Base-by-base conservation (phyloP, 1,140 invertebrate species). In the Leptinotarsa defecta region DNA sequence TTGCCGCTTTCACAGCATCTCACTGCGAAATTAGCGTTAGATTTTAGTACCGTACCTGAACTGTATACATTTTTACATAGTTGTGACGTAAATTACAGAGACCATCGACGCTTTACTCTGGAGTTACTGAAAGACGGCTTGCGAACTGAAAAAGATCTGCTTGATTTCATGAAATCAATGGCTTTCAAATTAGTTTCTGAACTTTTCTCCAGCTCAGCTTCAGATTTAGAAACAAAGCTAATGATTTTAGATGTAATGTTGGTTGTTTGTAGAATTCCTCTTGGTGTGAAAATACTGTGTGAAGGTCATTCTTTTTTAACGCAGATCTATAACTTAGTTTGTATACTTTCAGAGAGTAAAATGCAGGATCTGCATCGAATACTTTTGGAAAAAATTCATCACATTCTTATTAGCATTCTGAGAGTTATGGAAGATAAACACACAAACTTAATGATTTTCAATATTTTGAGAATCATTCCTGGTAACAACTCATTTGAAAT, bases 21-120 rank as follows among this genome's bases (percentile, higher is more conserved):
- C 11, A 88, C 91, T 80, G 90, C 92, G 0, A 94, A 93, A 84
- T 88, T 91, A 48, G 86, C 87, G 13, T 83, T 94, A 5, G 90
- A 94, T 83, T 84, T 94, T 2, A 87, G 87, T 4, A 88, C 89
- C n/a, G 90, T 94, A n/a, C 93, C 94, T 5, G 94, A 94, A 84
- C 91, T 94, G 75, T 88, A 93, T 48, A 91, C 90, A 71, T 87
- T 94, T 15, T 90, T 94, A 76, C 90, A 94, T 76, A 92, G 91
- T 76, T 89, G 90, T 5, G 89, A 92, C 67, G 84, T 93, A 1
- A 88, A 93, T 74, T 86, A 88, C 64, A 83, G 83, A 17, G 85
- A 87, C 2, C 89, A 92, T 74, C 87, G 92, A 77, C 83, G 86
- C 48, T 95, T 93, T 91, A 91, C 94, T 24, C 84, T 94, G 3